Evolutionary conservation across 2,888 invertebrate species (phyloP), one percentile per base, ranked within the genome.

Genomic region (Xanthia togata): DNA sequence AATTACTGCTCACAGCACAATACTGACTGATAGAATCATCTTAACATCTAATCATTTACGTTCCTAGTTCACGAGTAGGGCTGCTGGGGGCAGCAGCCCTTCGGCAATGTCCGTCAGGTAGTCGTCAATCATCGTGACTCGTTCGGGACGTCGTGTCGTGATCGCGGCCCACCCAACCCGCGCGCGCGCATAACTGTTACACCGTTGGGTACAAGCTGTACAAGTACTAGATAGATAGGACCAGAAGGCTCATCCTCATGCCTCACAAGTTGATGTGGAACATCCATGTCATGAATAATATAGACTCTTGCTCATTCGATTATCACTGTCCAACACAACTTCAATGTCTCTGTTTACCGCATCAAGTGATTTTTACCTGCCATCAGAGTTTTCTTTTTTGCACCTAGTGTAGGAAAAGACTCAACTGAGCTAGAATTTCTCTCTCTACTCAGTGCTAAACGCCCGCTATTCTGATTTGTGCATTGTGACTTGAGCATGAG

Each of bases 121-220:
- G 91, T 92, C 91, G 91, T 93, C 93, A 91, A 93, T 94, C 93
- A 92, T 92, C 93, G 93, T 94, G 93, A 93, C 93, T 93, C 38
- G 93, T 91, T 86, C 91, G 89, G 90, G 89, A 88, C 89, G 91
- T 91, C 90, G 91, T 91, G 93, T 91, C 89, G 89, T 90, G 90
- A 87, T 86, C 84, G 75, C 79, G 84, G 94, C 93, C 94, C 94
- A 94, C 94, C 94, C 94, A 93, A 90, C 79, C 76, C 81, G 89
- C 76, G 90, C 91, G 89, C 84, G 91, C 90, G 87, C 83, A 83
- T 91, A 91, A 91, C 91, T 89, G 92, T 92, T 92, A 88, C 88
- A 89, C 83, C 86, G 86, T 78, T 70, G 70, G 70, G 75, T 77
- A 73, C 79, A 80, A 78, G 74, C 75, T 78, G 69, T 74, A 67